phyloP scores from a whole-genome alignment of 2,888 invertebrate species.

The Drosophila mercatorum region DNA sequence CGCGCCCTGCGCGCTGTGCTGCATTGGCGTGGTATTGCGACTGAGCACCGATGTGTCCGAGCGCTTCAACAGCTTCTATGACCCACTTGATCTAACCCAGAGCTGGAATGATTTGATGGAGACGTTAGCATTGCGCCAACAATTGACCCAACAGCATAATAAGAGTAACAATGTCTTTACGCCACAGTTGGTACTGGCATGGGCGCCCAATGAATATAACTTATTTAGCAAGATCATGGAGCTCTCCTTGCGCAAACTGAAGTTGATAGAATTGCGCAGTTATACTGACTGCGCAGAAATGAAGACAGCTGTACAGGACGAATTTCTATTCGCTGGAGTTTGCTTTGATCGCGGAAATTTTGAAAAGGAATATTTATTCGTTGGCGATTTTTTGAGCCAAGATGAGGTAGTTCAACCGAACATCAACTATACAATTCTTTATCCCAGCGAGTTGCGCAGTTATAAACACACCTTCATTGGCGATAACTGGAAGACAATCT shows the following conservation, averaged over 20 bases:
- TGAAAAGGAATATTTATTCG: slow-evolving; percentile 41
- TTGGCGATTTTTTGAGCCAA: neutral
- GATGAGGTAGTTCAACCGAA: neutral
- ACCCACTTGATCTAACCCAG: slow-evolving; percentile 37
- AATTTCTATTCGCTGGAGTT: slow-evolving; percentile 64
- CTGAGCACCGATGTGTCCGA: slow-evolving; percentile 6
- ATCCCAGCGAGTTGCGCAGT: slow-evolving; percentile 70
- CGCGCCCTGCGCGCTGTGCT: slow-evolving; percentile 34
- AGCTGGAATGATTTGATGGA: slow-evolving; percentile 51
- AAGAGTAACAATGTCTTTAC: slow-evolving; percentile 41
- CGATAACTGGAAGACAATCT: slow-evolving; percentile 68
- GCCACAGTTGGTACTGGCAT: slow-evolving; percentile 60
- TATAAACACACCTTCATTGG: slow-evolving; percentile 34
- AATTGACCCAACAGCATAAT: slow-evolving; percentile 1
- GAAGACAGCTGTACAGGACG: slow-evolving; percentile 20
- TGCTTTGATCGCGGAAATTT: slow-evolving; percentile 86
- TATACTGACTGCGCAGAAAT: slow-evolving; percentile 38
- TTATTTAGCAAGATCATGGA: slow-evolving; percentile 41
- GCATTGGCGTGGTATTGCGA: slow-evolving; percentile 36
- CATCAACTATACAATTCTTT: slow-evolving; percentile 58
- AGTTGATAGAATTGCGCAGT: neutral
- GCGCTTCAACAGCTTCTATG: slow-evolving; percentile 13
- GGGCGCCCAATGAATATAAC: slow-evolving; percentile 50
- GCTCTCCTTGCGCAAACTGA: neutral
- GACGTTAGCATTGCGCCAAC: slow-evolving; percentile 13